Percentiles rank a stretch among this genome's conserved stretches.
phyloP scores from a whole-genome alignment of 2,888 invertebrate genomes.

The Linyphia triangularis region DNA sequence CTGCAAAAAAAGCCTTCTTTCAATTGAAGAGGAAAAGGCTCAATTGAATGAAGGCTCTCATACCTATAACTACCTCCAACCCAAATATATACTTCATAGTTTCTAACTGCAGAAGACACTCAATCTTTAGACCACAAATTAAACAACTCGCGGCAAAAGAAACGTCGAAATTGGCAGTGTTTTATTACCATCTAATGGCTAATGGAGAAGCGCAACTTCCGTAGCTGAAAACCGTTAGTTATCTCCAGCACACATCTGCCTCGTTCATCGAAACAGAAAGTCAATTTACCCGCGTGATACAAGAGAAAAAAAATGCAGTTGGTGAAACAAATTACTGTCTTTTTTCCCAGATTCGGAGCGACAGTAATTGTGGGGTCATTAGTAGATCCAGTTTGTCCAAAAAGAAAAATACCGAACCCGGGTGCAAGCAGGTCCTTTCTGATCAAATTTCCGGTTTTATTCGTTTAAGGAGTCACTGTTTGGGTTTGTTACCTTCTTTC shows the following conservation, averaged over 20 bases:
- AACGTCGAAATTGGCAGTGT: background rate
- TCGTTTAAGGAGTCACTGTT: background rate
- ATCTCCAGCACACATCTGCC: background rate
- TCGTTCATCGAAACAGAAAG: background rate
- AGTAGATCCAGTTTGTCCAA: slow-evolving; percentile 7
- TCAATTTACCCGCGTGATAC: background rate
- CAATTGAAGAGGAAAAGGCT: too few species aligned
- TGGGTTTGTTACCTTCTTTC: background rate
- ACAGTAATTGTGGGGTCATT: slow-evolving; percentile 60
- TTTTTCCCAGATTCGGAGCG: slow-evolving; percentile 33
- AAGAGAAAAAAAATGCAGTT: slow-evolving; percentile 24
- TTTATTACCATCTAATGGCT: background rate
- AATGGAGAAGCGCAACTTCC: background rate
- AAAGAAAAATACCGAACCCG: background rate
- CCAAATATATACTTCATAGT: too few species aligned
- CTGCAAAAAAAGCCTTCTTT: too few species aligned
- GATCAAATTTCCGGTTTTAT: slow-evolving; percentile 33
- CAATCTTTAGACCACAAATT: too few species aligned
- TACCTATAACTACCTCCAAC: too few species aligned
- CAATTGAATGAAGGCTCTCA: too few species aligned
- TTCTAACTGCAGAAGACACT: too few species aligned
- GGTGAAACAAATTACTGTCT: slow-evolving; percentile 61
- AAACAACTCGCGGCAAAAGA: background rate
- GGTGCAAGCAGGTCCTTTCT: slow-evolving; percentile 11
- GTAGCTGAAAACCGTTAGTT: background rate